Conservation (phyloP, 1,140 invertebrate species). For the Drosophila auraria region DNA sequence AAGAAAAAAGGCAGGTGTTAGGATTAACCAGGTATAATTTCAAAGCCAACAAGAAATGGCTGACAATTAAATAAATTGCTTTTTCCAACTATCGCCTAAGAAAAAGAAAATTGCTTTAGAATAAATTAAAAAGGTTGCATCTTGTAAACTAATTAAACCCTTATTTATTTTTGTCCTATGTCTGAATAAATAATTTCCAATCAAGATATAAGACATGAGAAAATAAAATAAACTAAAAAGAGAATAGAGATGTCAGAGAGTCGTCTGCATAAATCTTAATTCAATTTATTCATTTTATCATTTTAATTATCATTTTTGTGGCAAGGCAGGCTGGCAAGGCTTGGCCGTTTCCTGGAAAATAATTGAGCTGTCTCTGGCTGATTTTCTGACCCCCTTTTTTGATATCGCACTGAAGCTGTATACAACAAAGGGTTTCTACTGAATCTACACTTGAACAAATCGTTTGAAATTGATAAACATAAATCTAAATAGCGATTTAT, state of each 20-base stretch:
- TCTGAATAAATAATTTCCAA: not conserved
- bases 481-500: not conserved
- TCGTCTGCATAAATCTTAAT: not conserved
- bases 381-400: slow-evolving; percentile 1
- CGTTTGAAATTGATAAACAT: not conserved
- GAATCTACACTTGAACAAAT: not conserved
- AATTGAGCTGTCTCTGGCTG: slow-evolving; percentile 14
- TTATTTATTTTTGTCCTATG: not conserved
- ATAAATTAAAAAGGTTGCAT: not conserved
- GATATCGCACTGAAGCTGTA: slow-evolving; percentile 2
- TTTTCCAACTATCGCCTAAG: not conserved
- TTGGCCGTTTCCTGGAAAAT: not conserved
- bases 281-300: slow-evolving; percentile 6
- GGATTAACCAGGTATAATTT: slow-evolving; percentile 5
- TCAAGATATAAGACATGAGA: not conserved
- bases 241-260: too few species aligned
- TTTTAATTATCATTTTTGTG: slow-evolving; percentile 14
- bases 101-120: not conserved
- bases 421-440: slow-evolving; percentile 1
- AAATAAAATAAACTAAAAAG: not conserved
- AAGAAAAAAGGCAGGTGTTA: not conserved
- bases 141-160: too few species aligned
- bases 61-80: slow-evolving; percentile 11
- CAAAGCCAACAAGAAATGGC: not conserved
- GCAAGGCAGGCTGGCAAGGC: not conserved